Base-by-base conservation (phyloP, 1,140 invertebrate species). In the Ceratina australensis region DNA sequence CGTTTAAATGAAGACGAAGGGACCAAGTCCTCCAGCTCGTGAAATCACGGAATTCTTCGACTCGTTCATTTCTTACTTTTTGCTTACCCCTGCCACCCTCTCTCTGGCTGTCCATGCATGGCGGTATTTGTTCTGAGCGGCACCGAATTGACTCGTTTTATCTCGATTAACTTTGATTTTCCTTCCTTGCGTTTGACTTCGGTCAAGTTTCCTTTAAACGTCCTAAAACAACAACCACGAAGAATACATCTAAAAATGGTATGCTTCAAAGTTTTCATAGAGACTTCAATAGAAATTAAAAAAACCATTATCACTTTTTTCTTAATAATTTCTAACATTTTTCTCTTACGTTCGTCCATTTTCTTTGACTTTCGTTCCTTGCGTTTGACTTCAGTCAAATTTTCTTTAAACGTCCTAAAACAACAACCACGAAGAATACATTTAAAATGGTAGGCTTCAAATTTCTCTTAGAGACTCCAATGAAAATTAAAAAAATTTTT, bases 1-100 rank as follows among this genome's bases (percentile, higher is more conserved):
- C 65, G 67, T 76, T 78, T 80, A 81, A 87, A 87, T 85, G 82
- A 79, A 86, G 86, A 84, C 78, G 69, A 78, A 82, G 83, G 79
- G 73, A 60, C 50, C 22, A 3, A 57, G 57, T 77, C 60, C 73
- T 63, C 59, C 64, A 71, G 80, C 75, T 85, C 65, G 61, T 54
- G 67, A 77, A 82, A 82, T 85, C 24, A 80, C 72, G 24, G 63
- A 59, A 57, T 71, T 28, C 72, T 66, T 65, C 26, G 24, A 64
- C 28, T 64, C 59, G 24, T 54, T 52, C 20, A 20, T n/a, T 54
- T n/a, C 8, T 15, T 56, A 13, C 12, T 8, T 7, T 16, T 33
- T n/a, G 10, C 49, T n/a, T 15, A 16, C 52, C 47, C 15, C 8
- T 68, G 2, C 24, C 26, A 15, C 20, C 15, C 52, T 64, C 47